These are phyloP conservation scores for Heliconius erato DNA, from an alignment of 2,888 invertebrate species.

Conservation along the genomic window DNA sequence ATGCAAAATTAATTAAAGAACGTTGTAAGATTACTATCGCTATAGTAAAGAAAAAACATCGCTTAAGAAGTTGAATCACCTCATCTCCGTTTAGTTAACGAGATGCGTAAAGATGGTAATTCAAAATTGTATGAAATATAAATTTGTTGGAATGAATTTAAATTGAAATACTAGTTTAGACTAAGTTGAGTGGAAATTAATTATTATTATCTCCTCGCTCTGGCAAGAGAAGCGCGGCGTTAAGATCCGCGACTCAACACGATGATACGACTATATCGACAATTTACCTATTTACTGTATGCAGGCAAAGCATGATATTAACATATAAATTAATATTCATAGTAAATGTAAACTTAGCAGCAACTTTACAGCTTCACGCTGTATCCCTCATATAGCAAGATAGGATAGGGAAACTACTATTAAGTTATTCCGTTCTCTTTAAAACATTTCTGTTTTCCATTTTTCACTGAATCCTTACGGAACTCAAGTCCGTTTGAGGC, in stretches of 20 bases:
- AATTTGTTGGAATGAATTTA: neutral
- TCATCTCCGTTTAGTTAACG: neutral
- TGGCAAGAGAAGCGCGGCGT: neutral
- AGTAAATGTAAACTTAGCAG: too few species aligned
- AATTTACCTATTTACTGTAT: too few species aligned
- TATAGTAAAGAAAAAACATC: conserved; percentile 13
- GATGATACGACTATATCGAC: too few species aligned
- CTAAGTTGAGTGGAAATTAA: neutral
- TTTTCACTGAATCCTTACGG: too few species aligned
- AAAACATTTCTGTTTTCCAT: too few species aligned
- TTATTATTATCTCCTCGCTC: neutral
- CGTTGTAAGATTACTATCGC: conserved; percentile 20
- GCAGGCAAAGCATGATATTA: too few species aligned
- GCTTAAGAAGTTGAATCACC: conserved; percentile 29
- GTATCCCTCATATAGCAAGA: too few species aligned
- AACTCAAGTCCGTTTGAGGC: too few species aligned
- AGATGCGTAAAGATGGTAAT: conserved; percentile 16
- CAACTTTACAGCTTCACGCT: too few species aligned
- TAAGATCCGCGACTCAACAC: neutral
- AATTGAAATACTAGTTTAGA: neutral
- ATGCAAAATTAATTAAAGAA: conserved; percentile 16
- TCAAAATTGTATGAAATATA: conserved; percentile 9
- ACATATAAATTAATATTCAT: too few species aligned
- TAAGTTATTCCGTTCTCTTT: too few species aligned
- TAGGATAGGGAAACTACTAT: too few species aligned